Conservation (phyloP, 2,113 vertebrate genomes). For the Paedocypris sp. region DNA sequence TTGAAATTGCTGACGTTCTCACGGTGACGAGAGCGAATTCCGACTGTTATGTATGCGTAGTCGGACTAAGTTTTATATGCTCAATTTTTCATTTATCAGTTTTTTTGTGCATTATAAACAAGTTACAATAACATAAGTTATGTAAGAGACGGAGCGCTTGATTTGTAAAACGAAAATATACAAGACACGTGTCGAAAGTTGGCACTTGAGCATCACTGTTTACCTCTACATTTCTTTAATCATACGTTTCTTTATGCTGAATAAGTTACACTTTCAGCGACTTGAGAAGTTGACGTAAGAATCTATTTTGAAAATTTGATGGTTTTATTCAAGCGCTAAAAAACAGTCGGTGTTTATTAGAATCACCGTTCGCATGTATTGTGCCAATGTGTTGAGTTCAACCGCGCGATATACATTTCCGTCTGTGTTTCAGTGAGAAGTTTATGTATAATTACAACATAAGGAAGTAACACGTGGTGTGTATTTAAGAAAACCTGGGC, state of each 20-base stretch:
- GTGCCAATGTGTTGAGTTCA: no score
- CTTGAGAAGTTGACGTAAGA: no score
- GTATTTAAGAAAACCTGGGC: conserved; percentile 55
- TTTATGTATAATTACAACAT: conserved; percentile 23
- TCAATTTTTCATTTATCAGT: not conserved
- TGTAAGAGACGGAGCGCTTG: not conserved
- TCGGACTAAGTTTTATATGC: not conserved
- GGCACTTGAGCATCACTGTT: not conserved
- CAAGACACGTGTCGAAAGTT: conserved; percentile 6
- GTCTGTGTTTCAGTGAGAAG: no score
- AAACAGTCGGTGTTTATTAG: no score
- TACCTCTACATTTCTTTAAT: no score
- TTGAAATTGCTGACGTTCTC: conserved; percentile 41
- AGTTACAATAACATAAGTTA: not conserved
- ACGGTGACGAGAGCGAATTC: conserved; percentile 31
- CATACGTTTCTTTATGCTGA: no score
- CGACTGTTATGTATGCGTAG: not conserved
- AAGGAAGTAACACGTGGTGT: conserved; percentile 61
- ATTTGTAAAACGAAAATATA: not conserved
- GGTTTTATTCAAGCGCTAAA: no score
- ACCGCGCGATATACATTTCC: no score
- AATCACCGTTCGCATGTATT: no score
- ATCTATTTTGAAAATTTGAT: no score
- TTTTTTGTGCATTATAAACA: not conserved
- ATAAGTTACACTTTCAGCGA: no score